Conservation (phyloP, 2,113 vertebrate genomes). For the Oncorhynchus masou region DNA sequence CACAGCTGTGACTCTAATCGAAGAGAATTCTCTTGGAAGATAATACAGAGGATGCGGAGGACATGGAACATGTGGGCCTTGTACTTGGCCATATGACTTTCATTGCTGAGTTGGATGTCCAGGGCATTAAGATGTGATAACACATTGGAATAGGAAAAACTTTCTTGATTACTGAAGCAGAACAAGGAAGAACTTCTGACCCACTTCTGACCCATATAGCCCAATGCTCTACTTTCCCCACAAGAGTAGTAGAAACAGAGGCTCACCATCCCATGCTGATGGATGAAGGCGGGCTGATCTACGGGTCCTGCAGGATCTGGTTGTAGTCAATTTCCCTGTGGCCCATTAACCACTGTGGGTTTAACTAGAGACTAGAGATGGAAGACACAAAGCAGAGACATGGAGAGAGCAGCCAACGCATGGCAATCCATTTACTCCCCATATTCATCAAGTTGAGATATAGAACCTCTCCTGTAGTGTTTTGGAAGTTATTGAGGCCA, state of each 20-base stretch:
- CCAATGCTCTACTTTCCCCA: background rate
- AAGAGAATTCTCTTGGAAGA: too few relatives aligned
- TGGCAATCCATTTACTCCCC: slow-evolving; percentile 5
- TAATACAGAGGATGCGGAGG: background rate
- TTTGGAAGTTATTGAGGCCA: background rate
- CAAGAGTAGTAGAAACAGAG: background rate
- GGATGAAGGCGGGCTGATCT: background rate
- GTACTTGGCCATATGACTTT: slow-evolving; percentile 15
- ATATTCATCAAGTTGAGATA: background rate
- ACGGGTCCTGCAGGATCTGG: background rate
- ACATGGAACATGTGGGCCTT: slow-evolving; percentile 23
- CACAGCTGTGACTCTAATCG: too few relatives aligned
- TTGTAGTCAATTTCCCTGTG: background rate
- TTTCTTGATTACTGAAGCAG: background rate
- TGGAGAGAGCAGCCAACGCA: background rate
- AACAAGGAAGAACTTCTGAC: background rate
- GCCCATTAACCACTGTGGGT: background rate
- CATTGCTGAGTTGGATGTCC: slow-evolving; percentile 22
- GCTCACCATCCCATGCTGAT: background rate
- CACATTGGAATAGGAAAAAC: background rate
- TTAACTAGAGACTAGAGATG: background rate
- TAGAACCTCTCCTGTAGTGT: background rate
- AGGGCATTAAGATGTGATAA: slow-evolving; percentile 6
- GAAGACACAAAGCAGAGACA: background rate
- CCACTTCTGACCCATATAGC: background rate